Evolutionary conservation across 2,113 vertebrate species (phyloP).

Genomic region (Macheiramphus alcinus): DNA sequence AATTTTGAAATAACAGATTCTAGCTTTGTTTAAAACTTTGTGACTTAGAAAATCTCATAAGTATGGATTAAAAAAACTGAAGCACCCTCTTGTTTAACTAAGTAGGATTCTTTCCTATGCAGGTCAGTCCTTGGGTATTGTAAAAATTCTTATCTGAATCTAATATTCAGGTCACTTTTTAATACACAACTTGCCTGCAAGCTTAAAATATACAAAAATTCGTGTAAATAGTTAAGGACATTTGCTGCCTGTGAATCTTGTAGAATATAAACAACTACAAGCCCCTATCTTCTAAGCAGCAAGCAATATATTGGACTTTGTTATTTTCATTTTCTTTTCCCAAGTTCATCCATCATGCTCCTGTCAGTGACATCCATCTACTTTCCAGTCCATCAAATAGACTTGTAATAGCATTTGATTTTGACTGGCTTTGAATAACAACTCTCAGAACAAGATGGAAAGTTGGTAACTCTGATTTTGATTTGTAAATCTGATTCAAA

Average conservation of each 20-base stretch:
- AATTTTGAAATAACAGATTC: not conserved
- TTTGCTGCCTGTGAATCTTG: not conserved
- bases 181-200: not conserved
- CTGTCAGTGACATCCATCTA: conserved; percentile 15
- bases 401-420: conserved; percentile 17
- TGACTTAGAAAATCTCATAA: not conserved
- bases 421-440: conserved; percentile 27
- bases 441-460: not conserved
- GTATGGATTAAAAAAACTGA: not conserved
- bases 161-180: not conserved
- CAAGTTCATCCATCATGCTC: conserved; percentile 9
- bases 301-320: not conserved
- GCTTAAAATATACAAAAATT: not conserved
- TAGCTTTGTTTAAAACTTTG: not conserved
- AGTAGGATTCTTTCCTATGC: not conserved
- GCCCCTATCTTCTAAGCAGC: not conserved
- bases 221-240: not conserved
- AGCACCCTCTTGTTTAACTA: not conserved
- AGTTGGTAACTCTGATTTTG: not conserved
- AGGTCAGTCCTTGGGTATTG: not conserved
- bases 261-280: not conserved
- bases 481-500: not conserved
- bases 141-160: not conserved
- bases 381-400: conserved; percentile 40
- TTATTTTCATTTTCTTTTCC: conserved; percentile 28